Evolutionary conservation across 1,140 invertebrate genomes (phyloP).

Genomic region (Magallana angulata): DNA sequence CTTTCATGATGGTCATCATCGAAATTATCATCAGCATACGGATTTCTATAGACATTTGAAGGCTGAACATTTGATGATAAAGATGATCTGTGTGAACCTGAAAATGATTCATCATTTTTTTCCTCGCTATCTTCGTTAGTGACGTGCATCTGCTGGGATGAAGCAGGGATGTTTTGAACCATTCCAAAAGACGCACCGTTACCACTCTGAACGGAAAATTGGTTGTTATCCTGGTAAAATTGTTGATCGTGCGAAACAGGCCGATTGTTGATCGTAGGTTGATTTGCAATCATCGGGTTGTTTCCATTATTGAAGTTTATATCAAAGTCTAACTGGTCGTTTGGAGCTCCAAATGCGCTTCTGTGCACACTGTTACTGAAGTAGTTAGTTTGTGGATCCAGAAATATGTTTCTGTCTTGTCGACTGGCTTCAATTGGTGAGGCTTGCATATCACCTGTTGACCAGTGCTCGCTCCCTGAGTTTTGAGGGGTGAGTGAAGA

Average conservation of each 20-base stretch:
- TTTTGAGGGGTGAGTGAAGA: background rate
- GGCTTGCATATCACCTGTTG: background rate
- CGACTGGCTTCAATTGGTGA: background rate
- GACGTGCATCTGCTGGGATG: background rate
- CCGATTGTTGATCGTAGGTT: no score
- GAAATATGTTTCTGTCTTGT: background rate
- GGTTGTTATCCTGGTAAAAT: no score
- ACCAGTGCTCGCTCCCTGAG: background rate
- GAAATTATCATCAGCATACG: background rate
- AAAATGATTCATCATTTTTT: background rate
- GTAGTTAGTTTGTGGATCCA: background rate
- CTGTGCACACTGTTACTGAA: background rate
- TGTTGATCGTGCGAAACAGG: no score
- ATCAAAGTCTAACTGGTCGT: background rate
- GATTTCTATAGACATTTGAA: background rate
- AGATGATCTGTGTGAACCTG: background rate
- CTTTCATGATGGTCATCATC: background rate
- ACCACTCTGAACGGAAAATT: background rate
- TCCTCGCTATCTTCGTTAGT: background rate
- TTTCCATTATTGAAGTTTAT: background rate
- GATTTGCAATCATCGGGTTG: no score
- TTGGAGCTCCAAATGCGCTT: background rate
- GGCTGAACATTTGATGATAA: background rate
- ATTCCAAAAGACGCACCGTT: background rate
- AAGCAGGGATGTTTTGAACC: background rate